A percentile compares a stretch with the other conserved stretches of the same genome.
Evolutionary conservation across 2,113 vertebrate species (phyloP).

Genomic region (Phoxinus phoxinus): DNA sequence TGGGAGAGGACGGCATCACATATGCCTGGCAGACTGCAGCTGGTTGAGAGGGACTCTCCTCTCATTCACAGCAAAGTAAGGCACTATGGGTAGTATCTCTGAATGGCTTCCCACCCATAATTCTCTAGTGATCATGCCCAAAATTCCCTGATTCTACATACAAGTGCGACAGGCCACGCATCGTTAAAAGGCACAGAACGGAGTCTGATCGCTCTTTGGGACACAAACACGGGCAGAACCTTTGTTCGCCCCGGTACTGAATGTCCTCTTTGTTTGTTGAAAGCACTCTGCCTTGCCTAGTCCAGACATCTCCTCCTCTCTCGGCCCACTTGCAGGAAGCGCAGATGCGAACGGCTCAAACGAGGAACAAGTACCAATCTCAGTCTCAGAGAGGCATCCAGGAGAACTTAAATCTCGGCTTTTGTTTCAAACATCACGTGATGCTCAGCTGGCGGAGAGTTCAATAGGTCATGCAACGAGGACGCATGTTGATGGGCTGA

Average conservation of each 20-base stretch:
- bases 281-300: constrained; percentile 42
- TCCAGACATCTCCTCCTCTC: constrained; percentile 63
- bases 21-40: constrained; percentile 11
- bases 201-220: constrained; percentile 53
- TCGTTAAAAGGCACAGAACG: constrained; percentile 57
- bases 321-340: constrained; percentile 45
- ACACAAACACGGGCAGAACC: constrained; percentile 59
- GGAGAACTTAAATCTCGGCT: constrained; percentile 73
- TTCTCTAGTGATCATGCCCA: constrained; percentile 26
- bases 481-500: constrained; percentile 73
- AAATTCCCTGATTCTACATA: constrained; percentile 1
- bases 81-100: constrained; percentile 18
- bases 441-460: constrained; percentile 52
- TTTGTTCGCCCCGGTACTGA: constrained; percentile 50
- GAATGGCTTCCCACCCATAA: constrained; percentile 36
- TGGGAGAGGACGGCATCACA: constrained; percentile 20
- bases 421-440: constrained; percentile 51
- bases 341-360: constrained; percentile 48
- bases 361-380: constrained; percentile 59
- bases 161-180: background rate
- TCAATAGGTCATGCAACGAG: constrained; percentile 96
- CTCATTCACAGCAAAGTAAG: constrained; percentile 28
- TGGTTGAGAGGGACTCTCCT: constrained; percentile 31
- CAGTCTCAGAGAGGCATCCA: constrained; percentile 68
- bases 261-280: constrained; percentile 53